These are phyloP conservation scores for Gnatocerus cornutus DNA, from an alignment of 2,888 invertebrate species.

Conservation along the genomic window DNA sequence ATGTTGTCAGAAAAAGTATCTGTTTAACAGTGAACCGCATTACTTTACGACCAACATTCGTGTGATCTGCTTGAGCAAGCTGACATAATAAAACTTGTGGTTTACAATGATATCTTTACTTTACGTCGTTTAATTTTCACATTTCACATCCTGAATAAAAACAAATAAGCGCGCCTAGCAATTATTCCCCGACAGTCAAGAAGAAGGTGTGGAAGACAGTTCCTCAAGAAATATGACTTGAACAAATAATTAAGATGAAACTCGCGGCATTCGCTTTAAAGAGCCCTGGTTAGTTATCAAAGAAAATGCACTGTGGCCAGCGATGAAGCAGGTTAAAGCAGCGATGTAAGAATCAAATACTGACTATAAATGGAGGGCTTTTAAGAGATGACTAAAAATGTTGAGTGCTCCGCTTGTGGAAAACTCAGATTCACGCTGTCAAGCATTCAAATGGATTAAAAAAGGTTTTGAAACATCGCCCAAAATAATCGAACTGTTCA, in stretches of 20 bases:
- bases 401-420: constrained; percentile 48
- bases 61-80: constrained; percentile 16
- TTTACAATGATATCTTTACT: background rate
- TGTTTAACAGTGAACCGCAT: constrained; percentile 30
- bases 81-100: constrained; percentile 19
- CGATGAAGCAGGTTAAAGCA: constrained; percentile 44
- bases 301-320: constrained; percentile 36
- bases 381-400: constrained; percentile 49
- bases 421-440: constrained; percentile 46
- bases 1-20: constrained; percentile 36
- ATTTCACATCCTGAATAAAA: background rate
- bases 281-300: constrained; percentile 22
- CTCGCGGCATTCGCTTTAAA: background rate
- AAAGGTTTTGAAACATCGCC: constrained; percentile 31
- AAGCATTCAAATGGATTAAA: constrained; percentile 45
- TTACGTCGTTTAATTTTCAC: constrained; percentile 1
- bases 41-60: constrained; percentile 6
- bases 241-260: background rate
- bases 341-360: constrained; percentile 45
- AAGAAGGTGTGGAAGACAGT: background rate
- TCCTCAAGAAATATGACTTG: background rate
- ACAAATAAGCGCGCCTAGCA: constrained; percentile 1
- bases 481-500: constrained; percentile 5
- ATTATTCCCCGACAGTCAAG: background rate
- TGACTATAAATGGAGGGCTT: constrained; percentile 48